Conservation (phyloP, 2,113 vertebrate genomes). For the Percina caprodes region DNA sequence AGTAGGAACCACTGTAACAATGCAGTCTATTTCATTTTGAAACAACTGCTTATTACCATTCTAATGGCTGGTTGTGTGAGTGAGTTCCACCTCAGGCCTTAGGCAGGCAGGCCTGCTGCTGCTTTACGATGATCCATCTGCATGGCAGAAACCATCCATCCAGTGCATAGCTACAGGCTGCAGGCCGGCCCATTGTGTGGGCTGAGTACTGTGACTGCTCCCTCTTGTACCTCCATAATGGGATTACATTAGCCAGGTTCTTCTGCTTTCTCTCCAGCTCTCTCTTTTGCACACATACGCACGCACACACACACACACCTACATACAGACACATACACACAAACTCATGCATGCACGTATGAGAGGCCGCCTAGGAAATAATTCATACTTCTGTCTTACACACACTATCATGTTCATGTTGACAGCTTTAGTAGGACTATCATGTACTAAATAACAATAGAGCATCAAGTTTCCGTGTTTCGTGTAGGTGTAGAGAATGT, state of each 20-base stretch:
- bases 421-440: no score
- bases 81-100: conserved; percentile 69
- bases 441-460: no score
- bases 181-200: conserved; percentile 80
- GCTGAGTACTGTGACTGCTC: conserved; percentile 83
- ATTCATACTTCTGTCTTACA: not conserved
- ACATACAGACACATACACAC: conserved; percentile 3
- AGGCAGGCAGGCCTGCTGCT: conserved; percentile 66
- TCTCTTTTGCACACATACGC: conserved; percentile 15
- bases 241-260: conserved; percentile 84
- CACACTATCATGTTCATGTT: not conserved
- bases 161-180: conserved; percentile 80
- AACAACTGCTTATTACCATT: conserved; percentile 76
- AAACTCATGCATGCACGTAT: no score
- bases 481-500: no score
- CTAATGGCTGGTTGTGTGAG: conserved; percentile 67
- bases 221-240: conserved; percentile 83
- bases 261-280: conserved; percentile 66
- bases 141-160: conserved; percentile 80
- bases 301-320: not conserved
- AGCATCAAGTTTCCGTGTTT: no score
- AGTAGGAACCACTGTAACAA: conserved; percentile 46
- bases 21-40: conserved; percentile 63
- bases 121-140: conserved; percentile 79
- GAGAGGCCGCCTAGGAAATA: no score